Conservation (phyloP, 2,797 vertebrate species). For the Schizopygopsis pylzovi region DNA sequence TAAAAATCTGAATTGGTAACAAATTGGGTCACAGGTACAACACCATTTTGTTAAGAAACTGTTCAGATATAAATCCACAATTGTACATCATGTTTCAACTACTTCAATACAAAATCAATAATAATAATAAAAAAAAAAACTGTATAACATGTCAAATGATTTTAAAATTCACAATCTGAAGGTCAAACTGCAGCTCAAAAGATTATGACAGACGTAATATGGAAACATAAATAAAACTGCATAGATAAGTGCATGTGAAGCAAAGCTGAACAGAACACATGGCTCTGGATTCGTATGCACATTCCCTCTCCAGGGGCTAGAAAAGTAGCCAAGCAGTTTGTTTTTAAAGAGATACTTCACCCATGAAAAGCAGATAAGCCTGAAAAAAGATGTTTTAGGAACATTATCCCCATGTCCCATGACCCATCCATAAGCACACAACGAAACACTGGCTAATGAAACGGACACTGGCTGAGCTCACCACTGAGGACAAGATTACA, state of each 20-base stretch:
- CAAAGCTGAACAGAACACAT: conserved; percentile 15
- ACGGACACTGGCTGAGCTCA: conserved; percentile 13
- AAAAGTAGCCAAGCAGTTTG: conserved; percentile 52
- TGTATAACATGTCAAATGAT: too few species aligned
- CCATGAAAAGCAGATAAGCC: conserved; percentile 60
- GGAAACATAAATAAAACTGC: not conserved
- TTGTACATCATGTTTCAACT: not conserved
- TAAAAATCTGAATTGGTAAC: not conserved
- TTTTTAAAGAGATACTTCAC: conserved; percentile 60
- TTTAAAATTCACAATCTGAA: not conserved
- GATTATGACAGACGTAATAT: not conserved
- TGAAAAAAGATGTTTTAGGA: conserved; percentile 57
- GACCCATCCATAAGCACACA: conserved; percentile 21
- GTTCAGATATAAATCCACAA: not conserved
- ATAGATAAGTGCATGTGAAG: not conserved
- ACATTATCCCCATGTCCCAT: conserved; percentile 29
- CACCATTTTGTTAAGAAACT: not conserved
- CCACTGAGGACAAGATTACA: conserved; percentile 27
- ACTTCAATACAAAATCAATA: not conserved
- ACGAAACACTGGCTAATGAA: not conserved
- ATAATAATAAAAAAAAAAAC: not conserved
- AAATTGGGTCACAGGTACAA: conserved; percentile 35
- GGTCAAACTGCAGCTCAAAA: not conserved
- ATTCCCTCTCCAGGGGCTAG: conserved; percentile 18
- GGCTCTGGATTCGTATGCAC: not conserved